Conservation (phyloP, 2,797 vertebrate species). For the Smutsia temminckii region DNA sequence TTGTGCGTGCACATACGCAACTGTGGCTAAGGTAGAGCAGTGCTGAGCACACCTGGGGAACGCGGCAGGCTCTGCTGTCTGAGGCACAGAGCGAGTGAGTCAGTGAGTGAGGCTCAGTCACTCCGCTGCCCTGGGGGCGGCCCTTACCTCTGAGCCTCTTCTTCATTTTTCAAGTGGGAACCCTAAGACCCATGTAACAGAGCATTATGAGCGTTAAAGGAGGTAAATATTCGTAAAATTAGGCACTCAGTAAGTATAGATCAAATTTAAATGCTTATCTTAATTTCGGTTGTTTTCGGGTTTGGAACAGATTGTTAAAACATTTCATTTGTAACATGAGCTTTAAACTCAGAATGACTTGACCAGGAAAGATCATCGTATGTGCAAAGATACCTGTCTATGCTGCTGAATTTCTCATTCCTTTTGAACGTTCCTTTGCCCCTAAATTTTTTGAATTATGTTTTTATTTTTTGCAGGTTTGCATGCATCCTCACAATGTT, state of each 20-base stretch:
- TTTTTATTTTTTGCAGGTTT: conserved; percentile 88
- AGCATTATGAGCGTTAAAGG: conserved; percentile 22
- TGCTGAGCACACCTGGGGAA: not conserved
- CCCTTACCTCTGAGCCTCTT: not conserved
- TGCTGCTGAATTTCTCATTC: conserved; percentile 33
- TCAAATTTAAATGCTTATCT: conserved; percentile 31
- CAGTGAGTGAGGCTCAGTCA: not conserved
- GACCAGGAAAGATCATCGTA: not conserved
- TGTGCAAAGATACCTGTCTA: not conserved
- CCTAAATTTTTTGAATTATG: not conserved
- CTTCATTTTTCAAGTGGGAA: not conserved
- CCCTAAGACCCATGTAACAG: not conserved
- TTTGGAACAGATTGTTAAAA: conserved; percentile 38
- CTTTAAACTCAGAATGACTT: conserved; percentile 41
- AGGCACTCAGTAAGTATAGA: not conserved
- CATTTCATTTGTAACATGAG: conserved; percentile 4
- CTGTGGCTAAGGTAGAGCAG: conserved; percentile 14
- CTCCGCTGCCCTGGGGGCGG: not conserved
- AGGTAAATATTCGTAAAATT: conserved; percentile 23
- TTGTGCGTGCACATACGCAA: not conserved
- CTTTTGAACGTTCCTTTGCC: conserved; percentile 4
- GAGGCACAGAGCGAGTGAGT: not conserved
- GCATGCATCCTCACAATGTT: conserved; percentile 96
- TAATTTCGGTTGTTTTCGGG: conserved; percentile 28
- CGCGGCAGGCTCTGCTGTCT: conserved; percentile 13